Conservation (phyloP, 2,888 invertebrate species). For the Heliconius charithonia region DNA sequence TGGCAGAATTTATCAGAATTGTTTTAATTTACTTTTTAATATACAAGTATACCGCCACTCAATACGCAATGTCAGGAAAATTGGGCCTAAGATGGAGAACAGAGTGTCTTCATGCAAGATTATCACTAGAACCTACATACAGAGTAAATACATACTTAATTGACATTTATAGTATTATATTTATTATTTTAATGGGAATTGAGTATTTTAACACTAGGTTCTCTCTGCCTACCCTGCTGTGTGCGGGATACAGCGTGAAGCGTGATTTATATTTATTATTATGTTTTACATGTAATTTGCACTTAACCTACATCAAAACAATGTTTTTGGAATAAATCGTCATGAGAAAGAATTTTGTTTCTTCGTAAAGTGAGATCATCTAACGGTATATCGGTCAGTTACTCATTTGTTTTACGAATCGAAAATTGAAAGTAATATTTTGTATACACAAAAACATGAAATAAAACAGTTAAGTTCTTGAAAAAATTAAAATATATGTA, state of each 20-base stretch:
- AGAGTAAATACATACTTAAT: not conserved
- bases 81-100: not conserved
- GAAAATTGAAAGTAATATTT: slow-evolving; percentile 6
- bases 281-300: not conserved
- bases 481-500: not conserved
- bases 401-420: not conserved
- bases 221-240: no score
- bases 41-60: not conserved
- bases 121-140: not conserved
- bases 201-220: no score
- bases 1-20: not conserved
- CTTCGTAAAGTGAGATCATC: slow-evolving; percentile 6
- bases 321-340: not conserved
- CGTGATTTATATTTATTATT: not conserved
- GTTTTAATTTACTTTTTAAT: not conserved
- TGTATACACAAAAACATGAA: not conserved
- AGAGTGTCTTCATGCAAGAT: not conserved
- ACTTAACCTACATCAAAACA: not conserved
- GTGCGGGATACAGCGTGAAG: no score
- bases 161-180: not conserved
- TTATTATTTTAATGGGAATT: not conserved
- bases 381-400: slow-evolving; percentile 10
- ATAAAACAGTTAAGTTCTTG: not conserved
- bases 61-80: not conserved
- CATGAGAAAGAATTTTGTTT: not conserved